Conservation (phyloP, 1,140 invertebrate species). For the Notospermus geniculatus region DNA sequence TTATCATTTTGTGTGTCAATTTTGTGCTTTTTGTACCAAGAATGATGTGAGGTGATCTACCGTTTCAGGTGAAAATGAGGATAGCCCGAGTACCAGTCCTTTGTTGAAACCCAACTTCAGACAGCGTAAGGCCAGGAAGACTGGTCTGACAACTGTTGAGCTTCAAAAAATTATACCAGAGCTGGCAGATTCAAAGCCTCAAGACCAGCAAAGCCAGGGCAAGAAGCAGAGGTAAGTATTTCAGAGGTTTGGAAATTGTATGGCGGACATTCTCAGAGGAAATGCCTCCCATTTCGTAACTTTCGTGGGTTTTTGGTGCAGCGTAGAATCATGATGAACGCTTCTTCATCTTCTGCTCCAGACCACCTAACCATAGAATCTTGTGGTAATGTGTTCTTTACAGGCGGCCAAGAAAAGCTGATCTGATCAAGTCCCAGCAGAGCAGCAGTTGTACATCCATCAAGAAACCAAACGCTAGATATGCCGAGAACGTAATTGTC, state of each 20-base stretch:
- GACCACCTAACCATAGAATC: neutral
- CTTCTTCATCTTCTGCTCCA: too few relatives aligned
- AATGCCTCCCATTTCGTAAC: too few relatives aligned
- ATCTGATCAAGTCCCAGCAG: constrained; percentile 37
- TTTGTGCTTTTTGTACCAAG: too few relatives aligned
- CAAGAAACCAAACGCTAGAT: constrained; percentile 25
- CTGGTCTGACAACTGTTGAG: constrained; percentile 53
- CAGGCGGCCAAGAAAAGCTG: constrained; percentile 41
- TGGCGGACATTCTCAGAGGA: too few relatives aligned
- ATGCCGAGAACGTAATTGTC: constrained; percentile 45
- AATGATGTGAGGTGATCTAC: too few relatives aligned
- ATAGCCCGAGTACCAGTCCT: constrained; percentile 19
- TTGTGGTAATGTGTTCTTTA: neutral
- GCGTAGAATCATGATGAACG: too few relatives aligned
- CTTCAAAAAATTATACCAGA: constrained; percentile 53
- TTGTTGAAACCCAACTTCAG: constrained; percentile 51
- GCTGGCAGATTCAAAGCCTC: constrained; percentile 31
- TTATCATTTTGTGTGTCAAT: too few relatives aligned
- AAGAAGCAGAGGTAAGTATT: too few relatives aligned
- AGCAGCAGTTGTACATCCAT: constrained; percentile 31
- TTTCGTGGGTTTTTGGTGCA: too few relatives aligned
- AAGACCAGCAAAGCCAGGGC: too few relatives aligned
- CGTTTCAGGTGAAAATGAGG: constrained; percentile 18
- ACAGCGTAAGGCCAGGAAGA: constrained; percentile 53
- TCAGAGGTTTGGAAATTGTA: too few relatives aligned